Evolutionary conservation across 2,797 vertebrate genomes (phyloP).

Genomic region (Rhincodon typus): DNA sequence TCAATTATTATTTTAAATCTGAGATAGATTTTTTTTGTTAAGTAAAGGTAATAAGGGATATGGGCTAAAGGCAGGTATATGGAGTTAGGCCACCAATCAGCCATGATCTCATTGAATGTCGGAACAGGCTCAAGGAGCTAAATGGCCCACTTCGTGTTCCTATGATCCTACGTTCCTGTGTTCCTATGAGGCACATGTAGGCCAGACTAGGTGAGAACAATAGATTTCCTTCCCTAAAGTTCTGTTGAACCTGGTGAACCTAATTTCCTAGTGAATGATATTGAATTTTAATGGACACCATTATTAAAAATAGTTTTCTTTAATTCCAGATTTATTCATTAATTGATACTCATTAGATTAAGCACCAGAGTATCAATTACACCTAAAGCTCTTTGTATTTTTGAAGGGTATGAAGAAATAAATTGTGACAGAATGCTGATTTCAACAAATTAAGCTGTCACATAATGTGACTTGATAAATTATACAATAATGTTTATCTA

Average conservation of each 20-base stretch:
- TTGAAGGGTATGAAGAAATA: neutral
- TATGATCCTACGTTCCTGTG: no score
- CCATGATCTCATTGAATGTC: no score
- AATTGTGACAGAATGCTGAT: neutral
- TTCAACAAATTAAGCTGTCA: neutral
- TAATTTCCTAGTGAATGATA: no score
- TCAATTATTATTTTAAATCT: no score
- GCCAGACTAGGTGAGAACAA: neutral
- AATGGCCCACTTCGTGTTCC: no score
- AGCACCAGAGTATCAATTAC: neutral
- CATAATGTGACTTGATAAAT: neutral
- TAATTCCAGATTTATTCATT: neutral
- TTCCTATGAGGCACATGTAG: neutral
- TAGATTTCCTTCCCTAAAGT: neutral
- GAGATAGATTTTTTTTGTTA: no score
- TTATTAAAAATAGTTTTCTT: neutral
- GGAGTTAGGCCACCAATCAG: no score
- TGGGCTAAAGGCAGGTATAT: no score
- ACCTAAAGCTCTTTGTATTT: neutral
- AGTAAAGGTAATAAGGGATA: no score
- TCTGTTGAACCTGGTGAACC: no score
- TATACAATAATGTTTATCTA: neutral
- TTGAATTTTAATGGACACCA: neutral
- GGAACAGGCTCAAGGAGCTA: no score
- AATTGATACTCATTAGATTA: neutral